phyloP scores from a whole-genome alignment of 2,888 invertebrate species.

The Hypolimnas misippus region DNA sequence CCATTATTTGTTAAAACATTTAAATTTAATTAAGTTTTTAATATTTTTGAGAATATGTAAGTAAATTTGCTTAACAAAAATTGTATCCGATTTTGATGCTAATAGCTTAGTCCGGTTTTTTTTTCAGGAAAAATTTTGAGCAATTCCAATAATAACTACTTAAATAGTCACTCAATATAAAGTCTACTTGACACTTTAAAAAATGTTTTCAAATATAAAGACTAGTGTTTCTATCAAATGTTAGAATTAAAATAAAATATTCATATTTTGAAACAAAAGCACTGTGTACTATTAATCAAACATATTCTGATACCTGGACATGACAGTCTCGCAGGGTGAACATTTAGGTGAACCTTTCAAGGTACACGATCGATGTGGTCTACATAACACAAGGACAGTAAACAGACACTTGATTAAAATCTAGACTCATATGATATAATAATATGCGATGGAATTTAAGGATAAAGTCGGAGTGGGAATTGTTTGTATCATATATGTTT shows the following conservation, averaged over 20 bases:
- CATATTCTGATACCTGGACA: not conserved
- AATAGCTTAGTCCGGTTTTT: no score
- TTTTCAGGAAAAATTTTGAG: no score
- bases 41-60: no score
- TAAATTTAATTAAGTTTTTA: no score
- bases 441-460: not conserved
- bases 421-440: conserved; percentile 22
- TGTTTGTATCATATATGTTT: not conserved
- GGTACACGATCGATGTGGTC: conserved; percentile 35
- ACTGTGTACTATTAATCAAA: not conserved
- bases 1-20: no score
- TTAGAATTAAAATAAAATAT: not conserved
- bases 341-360: conserved; percentile 40
- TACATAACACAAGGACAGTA: conserved; percentile 33
- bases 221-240: not conserved
- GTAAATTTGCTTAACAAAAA: no score
- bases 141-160: no score
- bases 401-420: conserved; percentile 23
- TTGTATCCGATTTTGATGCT: no score
- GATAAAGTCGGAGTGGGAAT: not conserved
- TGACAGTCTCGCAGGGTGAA: conserved; percentile 27
- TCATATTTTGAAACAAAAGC: not conserved
- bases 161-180: no score
- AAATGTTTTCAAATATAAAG: not conserved
- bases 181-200: no score